Conservation (phyloP, 2,888 invertebrate genomes). For the Nineta flava region DNA sequence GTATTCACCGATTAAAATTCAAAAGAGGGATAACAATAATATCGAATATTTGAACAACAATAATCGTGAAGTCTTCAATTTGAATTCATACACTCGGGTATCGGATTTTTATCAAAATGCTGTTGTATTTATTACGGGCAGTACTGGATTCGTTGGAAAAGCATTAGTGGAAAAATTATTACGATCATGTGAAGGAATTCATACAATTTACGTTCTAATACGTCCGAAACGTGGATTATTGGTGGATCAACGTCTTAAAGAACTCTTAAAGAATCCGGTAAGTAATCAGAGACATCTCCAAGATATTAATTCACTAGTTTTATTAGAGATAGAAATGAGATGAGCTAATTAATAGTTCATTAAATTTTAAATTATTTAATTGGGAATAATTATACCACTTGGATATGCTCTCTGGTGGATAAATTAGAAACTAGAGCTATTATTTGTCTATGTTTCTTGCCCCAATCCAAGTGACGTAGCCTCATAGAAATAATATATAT, state of each 20-base stretch:
- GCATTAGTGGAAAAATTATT: constrained; percentile 84
- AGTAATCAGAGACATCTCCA: constrained; percentile 15
- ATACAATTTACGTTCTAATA: constrained; percentile 65
- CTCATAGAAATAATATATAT: too few species aligned
- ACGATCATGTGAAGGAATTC: constrained; percentile 64
- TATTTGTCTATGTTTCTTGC: too few species aligned
- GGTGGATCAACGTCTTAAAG: constrained; percentile 53
- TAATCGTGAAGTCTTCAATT: background rate
- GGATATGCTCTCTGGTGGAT: too few species aligned
- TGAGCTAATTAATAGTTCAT: too few species aligned
- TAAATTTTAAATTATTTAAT: too few species aligned
- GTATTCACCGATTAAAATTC: background rate
- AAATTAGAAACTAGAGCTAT: too few species aligned
- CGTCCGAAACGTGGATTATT: constrained; percentile 53
- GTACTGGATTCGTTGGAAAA: constrained; percentile 86
- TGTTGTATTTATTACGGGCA: constrained; percentile 20
- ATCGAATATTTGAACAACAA: background rate
- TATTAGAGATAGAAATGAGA: background rate
- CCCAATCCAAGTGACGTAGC: too few species aligned
- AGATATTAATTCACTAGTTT: background rate
- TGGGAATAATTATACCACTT: too few species aligned
- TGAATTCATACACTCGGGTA: background rate
- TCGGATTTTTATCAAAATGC: constrained; percentile 4
- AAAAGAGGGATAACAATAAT: background rate
- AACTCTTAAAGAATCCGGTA: constrained; percentile 56